Conservation (phyloP, 1,140 invertebrate genomes). For the Brachionus rubens region DNA sequence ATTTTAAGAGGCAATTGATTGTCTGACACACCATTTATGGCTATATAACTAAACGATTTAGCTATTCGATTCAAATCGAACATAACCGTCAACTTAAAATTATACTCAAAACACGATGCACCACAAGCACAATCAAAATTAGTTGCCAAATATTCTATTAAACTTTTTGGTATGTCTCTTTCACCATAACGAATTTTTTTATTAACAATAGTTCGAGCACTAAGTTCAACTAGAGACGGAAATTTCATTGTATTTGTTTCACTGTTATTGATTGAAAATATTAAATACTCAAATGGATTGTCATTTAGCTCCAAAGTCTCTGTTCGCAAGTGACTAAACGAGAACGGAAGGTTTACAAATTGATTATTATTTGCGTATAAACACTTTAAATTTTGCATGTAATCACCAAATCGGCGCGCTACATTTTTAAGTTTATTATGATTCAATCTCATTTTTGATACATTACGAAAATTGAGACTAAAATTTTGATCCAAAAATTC, state of each 20-base stretch:
- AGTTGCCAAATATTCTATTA: constrained; percentile 9
- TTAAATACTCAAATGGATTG: constrained; percentile 16
- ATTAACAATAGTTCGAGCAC: constrained; percentile 11
- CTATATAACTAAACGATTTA: constrained; percentile 44
- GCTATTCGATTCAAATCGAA: constrained; percentile 42
- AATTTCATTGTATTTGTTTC: neutral
- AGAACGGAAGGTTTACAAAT: constrained; percentile 1
- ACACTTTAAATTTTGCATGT: constrained; percentile 7
- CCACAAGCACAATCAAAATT: constrained; percentile 39
- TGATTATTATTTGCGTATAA: constrained; percentile 40
- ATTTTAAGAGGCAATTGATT: constrained; percentile 37
- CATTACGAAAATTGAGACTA: constrained; percentile 16
- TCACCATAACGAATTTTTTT: neutral
- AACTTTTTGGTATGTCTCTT: neutral
- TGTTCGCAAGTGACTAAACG: neutral
- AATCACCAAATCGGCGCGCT: neutral
- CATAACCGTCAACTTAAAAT: constrained; percentile 21
- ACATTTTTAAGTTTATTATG: constrained; percentile 18
- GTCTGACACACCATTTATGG: constrained; percentile 19
- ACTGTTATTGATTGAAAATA: neutral
- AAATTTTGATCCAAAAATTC: constrained; percentile 35
- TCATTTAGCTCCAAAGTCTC: constrained; percentile 32
- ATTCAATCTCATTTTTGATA: neutral
- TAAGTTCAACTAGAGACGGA: constrained; percentile 6
- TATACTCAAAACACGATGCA: constrained; percentile 31